These are phyloP conservation scores for Phthorimaea operculella DNA, from an alignment of 1,140 invertebrate genomes.

Conservation along the genomic window DNA sequence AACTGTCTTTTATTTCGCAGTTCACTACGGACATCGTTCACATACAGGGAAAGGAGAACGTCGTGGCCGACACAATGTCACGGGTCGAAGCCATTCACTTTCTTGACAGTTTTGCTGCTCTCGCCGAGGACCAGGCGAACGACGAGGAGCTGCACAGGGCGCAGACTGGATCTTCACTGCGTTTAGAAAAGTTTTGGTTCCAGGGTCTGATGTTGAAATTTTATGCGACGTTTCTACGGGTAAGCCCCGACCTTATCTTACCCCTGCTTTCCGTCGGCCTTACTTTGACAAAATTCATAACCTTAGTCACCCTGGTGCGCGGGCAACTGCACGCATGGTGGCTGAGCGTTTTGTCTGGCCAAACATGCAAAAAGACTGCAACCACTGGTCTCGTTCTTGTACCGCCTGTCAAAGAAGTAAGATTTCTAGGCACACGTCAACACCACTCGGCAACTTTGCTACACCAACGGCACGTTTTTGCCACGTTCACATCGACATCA, in stretches of 20 bases:
- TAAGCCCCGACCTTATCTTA: constrained; percentile 10
- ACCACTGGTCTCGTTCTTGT: background rate
- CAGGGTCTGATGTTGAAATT: background rate
- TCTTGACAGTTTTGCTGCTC: background rate
- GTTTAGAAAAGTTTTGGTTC: background rate
- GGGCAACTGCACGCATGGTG: constrained; percentile 6
- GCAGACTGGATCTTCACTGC: background rate
- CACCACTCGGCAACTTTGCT: no score
- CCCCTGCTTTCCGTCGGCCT: constrained; percentile 2
- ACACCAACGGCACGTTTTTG: no score
- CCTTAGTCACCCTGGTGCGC: constrained; percentile 12
- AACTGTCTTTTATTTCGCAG: background rate
- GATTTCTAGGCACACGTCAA: background rate
- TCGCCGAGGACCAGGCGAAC: background rate
- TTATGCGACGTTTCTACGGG: constrained; percentile 8
- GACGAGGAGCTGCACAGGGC: background rate
- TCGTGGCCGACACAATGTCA: constrained; percentile 30
- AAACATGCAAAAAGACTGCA: background rate
- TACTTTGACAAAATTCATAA: constrained; percentile 10
- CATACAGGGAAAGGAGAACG: constrained; percentile 23
- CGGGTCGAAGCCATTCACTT: constrained; percentile 7
- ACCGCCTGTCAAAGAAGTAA: background rate
- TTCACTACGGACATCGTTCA: constrained; percentile 38
- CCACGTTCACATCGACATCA: no score
- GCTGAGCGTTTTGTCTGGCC: constrained; percentile 9